These are phyloP conservation scores for Drosophila paracracens DNA, from an alignment of 2,888 invertebrate genomes.

Conservation along the genomic window DNA sequence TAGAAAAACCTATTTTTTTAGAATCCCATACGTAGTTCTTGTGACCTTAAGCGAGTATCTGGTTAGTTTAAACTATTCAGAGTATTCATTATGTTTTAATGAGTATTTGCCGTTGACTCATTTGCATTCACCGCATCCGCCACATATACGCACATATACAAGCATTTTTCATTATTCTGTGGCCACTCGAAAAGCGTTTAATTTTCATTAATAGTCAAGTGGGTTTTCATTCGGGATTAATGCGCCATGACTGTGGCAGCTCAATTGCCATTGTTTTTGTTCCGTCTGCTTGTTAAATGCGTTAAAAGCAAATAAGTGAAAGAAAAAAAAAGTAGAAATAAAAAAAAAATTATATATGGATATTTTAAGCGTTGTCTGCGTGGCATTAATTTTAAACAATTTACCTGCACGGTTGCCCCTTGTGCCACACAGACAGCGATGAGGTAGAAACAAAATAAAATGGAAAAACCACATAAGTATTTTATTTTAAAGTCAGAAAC, in stretches of 20 bases:
- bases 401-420: slow-evolving; percentile 62
- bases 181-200: slow-evolving; percentile 79
- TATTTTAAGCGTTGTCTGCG: slow-evolving; percentile 71
- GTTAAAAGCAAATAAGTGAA: slow-evolving; percentile 63
- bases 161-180: slow-evolving; percentile 33
- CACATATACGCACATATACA: slow-evolving; percentile 11
- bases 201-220: slow-evolving; percentile 80
- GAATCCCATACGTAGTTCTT: background rate
- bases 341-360: slow-evolving; percentile 55
- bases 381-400: slow-evolving; percentile 76
- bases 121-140: slow-evolving; percentile 11
- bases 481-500: slow-evolving; percentile 68
- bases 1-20: background rate
- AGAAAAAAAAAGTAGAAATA: slow-evolving; percentile 6
- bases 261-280: slow-evolving; percentile 51
- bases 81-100: slow-evolving; percentile 34
- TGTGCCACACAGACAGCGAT: slow-evolving; percentile 6
- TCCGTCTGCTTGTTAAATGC: slow-evolving; percentile 43
- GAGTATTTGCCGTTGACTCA: slow-evolving; percentile 22
- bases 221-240: slow-evolving; percentile 72
- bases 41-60: background rate
- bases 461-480: slow-evolving; percentile 53
- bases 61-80: background rate
- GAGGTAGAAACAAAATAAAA: background rate
- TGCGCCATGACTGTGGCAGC: slow-evolving; percentile 57